Evolutionary conservation across 2,888 invertebrate species (phyloP), one percentile per base, ranked within the genome.

Genomic region (Drymonia ruficornis): DNA sequence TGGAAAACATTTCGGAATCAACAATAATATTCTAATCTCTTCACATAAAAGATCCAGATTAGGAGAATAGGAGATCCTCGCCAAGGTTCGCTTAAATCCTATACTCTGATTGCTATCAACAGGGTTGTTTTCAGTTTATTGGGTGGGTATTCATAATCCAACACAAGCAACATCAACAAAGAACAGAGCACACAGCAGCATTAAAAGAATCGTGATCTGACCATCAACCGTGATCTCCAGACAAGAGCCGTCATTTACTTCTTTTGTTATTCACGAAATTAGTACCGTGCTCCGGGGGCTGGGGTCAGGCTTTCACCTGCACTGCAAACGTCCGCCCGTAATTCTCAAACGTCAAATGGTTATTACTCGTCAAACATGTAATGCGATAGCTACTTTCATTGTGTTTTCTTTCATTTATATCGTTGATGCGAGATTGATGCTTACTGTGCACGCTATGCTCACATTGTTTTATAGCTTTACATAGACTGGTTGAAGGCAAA

Each of bases 231-330:
- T 49, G 55, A 52, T 56, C 51, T 50, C 47, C 23, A 28, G 53
- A 53, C 56, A 52, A 62, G 63, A 58, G 67, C 58, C 60, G 48
- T 53, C 65, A 54, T 54, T 58, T 58, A 60, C 36, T 56, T 59
- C 57, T 63, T 57, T 63, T 63, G 57, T 60, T 56, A 50, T 46
- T 53, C 53, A 57, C 56, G 40, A 53, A 56, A 56, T 53, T 28
- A 55, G 48, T 49, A 54, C 52, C 50, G 55, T 50, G 57, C 46
- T 3, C 53, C 28, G 31, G 48, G 42, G 29, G 38, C 28, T 36
- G 48, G 42, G 29, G 38, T 47, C 47, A 18, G 28, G 43, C 56
- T 64, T 64, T 61, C 61, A 53, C 63, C 42, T 18, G 46, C 9
- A 9, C 40, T 19, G 42, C 9, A 9, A 38, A 16, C 29, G 47